A percentile compares a stretch with the other conserved stretches of the same genome.
phyloP scores from a whole-genome alignment of 2,113 vertebrate genomes.

The Cacatua alba region DNA sequence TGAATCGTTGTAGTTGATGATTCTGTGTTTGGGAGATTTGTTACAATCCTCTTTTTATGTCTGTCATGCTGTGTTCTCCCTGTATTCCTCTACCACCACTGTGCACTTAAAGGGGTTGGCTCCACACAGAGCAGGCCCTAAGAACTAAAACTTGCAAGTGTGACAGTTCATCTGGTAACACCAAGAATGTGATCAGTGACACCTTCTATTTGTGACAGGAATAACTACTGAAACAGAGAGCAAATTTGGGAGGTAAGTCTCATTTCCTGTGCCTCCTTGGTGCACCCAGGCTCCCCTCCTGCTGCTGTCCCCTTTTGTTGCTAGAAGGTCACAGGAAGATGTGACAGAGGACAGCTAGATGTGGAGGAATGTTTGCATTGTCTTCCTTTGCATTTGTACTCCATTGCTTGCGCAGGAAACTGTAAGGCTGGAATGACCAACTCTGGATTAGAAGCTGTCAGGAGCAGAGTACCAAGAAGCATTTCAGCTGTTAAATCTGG shows the following conservation, averaged over 20 bases:
- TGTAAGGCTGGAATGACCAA: background rate
- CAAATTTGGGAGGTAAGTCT: background rate
- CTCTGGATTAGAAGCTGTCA: conserved; percentile 26
- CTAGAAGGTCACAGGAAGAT: background rate
- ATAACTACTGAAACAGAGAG: background rate
- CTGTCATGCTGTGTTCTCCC: background rate
- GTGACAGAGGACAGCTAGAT: background rate
- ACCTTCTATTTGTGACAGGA: background rate
- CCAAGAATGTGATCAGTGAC: accelerated
- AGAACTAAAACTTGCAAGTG: background rate
- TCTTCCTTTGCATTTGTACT: background rate
- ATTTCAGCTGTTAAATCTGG: conserved; percentile 9
- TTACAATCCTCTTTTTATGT: background rate
- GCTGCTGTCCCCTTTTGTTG: background rate
- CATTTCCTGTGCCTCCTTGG: background rate
- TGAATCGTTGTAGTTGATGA: background rate
- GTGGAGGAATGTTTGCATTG: background rate
- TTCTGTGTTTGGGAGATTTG: background rate
- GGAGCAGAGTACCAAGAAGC: background rate
- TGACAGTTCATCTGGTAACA: background rate
- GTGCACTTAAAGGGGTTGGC: background rate
- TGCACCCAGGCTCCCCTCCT: background rate
- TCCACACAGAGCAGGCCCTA: background rate
- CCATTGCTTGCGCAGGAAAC: background rate
- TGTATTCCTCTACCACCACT: accelerated